phyloP scores from a whole-genome alignment of 2,113 vertebrate species.

The Sturnus vulgaris region DNA sequence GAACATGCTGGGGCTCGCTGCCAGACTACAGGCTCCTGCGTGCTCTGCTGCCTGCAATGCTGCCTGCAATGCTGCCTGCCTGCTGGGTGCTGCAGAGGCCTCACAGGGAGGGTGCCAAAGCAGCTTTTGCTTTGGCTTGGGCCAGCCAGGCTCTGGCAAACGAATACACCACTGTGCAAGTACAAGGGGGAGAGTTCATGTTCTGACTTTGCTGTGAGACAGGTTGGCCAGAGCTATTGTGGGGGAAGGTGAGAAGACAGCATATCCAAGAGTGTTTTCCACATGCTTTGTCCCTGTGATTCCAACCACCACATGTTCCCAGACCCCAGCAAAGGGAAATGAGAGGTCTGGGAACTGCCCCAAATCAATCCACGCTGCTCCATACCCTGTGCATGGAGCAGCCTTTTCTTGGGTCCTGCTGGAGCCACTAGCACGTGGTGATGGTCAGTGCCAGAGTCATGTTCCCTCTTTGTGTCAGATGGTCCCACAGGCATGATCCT shows the following conservation, averaged over 20 bases:
- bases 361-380: fast-evolving
- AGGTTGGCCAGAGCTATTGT: not conserved
- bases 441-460: fast-evolving
- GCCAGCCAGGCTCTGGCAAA: not conserved
- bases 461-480: not conserved
- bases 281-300: not conserved
- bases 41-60: not conserved
- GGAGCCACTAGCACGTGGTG: not conserved
- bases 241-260: not conserved
- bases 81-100: not conserved
- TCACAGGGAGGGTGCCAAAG: not conserved
- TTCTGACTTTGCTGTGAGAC: not conserved
- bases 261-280: not conserved
- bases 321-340: not conserved
- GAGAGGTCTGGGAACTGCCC: not conserved
- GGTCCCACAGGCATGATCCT: not conserved
- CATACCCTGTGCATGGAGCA: not conserved
- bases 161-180: fast-evolving
- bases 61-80: not conserved
- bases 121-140: not conserved
- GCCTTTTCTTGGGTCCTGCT: not conserved
- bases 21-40: not conserved
- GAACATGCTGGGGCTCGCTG: not conserved
- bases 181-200: not conserved
- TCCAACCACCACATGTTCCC: not conserved